phyloP scores from a whole-genome alignment of 2,888 invertebrate genomes.

The Lasioglossum pauxillum region DNA sequence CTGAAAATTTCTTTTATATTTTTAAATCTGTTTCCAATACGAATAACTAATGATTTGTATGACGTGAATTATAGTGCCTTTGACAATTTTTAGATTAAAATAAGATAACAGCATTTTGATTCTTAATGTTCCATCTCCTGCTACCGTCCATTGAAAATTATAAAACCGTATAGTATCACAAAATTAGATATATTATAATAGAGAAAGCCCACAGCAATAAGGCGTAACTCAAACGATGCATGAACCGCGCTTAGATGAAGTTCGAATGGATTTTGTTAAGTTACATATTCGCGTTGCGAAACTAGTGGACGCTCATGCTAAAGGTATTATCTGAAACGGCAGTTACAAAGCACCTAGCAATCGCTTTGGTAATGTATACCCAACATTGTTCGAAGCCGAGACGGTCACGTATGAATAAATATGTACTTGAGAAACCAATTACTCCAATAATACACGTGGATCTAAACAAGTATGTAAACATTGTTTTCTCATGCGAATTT shows the following conservation, averaged over 20 bases:
- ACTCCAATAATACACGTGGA: neutral
- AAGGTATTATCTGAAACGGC: neutral
- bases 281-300: neutral
- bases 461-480: neutral
- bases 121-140: neutral
- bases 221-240: neutral
- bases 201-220: neutral
- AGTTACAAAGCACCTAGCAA: conserved; percentile 3
- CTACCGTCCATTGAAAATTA: neutral
- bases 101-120: no score
- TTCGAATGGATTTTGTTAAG: conserved; percentile 7
- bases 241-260: neutral
- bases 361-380: neutral
- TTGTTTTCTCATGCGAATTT: neutral
- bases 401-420: neutral
- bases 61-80: no score
- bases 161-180: neutral
- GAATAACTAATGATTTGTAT: neutral
- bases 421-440: neutral
- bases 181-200: neutral
- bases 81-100: no score
- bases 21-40: neutral
- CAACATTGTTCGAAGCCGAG: neutral
- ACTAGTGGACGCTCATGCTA: neutral
- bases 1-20: neutral